Evolutionary conservation across 2,797 vertebrate species (phyloP).

Genomic region (Sitta carolinensis): DNA sequence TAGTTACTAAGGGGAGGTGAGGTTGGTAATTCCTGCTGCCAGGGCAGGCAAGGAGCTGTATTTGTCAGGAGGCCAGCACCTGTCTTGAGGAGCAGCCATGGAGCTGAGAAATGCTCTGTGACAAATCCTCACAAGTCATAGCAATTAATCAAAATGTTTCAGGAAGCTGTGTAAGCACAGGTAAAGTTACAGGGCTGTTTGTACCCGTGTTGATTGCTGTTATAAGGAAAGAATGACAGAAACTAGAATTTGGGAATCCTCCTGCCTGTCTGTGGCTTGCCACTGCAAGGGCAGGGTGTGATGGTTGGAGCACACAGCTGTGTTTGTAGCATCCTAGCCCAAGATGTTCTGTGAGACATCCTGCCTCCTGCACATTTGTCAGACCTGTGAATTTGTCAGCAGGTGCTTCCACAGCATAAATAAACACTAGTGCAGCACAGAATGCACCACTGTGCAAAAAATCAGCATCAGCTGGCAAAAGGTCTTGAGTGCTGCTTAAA

Average conservation of each 20-base stretch:
- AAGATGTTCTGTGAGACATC: not conserved
- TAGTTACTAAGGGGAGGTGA: not conserved
- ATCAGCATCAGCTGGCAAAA: not conserved
- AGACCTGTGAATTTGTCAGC: not conserved
- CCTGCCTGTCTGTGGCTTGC: not conserved
- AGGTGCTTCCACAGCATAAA: not conserved
- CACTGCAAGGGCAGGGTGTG: not conserved
- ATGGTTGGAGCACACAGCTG: accelerated
- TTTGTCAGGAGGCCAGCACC: not conserved
- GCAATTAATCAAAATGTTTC: not conserved
- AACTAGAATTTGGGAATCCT: not conserved
- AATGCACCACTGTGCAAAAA: not conserved
- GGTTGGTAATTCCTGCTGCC: not conserved
- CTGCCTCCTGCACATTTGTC: not conserved
- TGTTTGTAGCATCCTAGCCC: not conserved
- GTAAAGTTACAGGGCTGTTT: not conserved
- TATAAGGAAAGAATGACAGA: not conserved
- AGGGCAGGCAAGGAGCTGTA: not conserved
- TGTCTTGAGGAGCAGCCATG: not conserved
- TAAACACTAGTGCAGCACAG: not conserved
- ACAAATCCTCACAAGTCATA: not conserved
- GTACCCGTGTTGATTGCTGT: not conserved
- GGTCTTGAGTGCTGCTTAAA: not conserved
- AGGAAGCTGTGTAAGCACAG: not conserved
- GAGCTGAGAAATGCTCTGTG: not conserved